Base-by-base conservation (phyloP, 2,113 vertebrate genomes). In the Rhinichthys klamathensis region DNA sequence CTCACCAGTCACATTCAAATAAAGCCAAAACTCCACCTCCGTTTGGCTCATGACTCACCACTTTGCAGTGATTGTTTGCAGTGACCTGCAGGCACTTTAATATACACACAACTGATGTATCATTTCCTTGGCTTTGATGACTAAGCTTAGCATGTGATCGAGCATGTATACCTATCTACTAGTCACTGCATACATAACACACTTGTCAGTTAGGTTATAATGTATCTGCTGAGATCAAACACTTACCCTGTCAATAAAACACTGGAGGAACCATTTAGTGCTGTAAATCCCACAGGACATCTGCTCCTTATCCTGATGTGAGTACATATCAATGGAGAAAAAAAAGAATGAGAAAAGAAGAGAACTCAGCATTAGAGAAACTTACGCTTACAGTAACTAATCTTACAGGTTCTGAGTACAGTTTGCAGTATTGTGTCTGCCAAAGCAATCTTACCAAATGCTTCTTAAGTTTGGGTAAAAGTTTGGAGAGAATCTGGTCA, bases 191-290 rank as follows among this genome's bases (percentile, higher is more conserved):
- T 63, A n/a, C 27, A 56, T 38, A 82, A 32, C 6, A 7, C 21
- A 12, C 46, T 51, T 75, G 23, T 75, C 73, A 75, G 73, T 75
- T 72, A 41, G 69, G 35, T 41, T 72, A n/a, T 35, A 75, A 78
- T 60, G 11, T 25, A 77, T 30, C 7, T 86, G 74, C 49, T 54
- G 25, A 54, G 74, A 76, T 54, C 27, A 86, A 56, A 82, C 84
- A 83, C 96, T 95, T 91, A 97, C 96, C 93, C 97, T 91, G 93
- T 98, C 97, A 32, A 97, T 96, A 91, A 97, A 98, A 88, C 97
- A 98, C 87, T 97, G 96, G 41, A 97, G 92, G 91, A 98, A 97
- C 97, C 97, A 98, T 87, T 98, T 98, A 32, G 97, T 97, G 30
- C 96, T 95, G 91, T 98, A 98, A 90, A 98, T 96, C 76, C 96